A percentile compares a stretch with the other conserved stretches of the same genome.
These are phyloP conservation scores for Amphipyra berbera DNA, from an alignment of 2,888 invertebrate species.

Conservation along the genomic window DNA sequence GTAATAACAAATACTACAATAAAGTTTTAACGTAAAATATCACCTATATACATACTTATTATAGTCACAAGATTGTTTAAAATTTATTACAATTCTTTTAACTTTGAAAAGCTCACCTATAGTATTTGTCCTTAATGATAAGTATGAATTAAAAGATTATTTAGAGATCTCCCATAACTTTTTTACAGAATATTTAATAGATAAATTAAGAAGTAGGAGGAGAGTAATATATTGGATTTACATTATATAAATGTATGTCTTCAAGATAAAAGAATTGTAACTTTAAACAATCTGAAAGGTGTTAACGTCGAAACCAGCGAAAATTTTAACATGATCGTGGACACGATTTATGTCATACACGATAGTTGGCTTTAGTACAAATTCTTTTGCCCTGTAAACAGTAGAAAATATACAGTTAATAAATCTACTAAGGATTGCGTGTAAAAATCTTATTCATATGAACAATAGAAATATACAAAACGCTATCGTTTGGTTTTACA, in stretches of 20 bases:
- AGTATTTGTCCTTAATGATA: conserved; percentile 27
- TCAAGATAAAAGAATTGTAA: conserved; percentile 46
- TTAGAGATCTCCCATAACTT: conserved; percentile 13
- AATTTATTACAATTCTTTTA: conserved; percentile 45
- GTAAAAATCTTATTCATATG: conserved; percentile 81
- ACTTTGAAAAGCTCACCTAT: conserved; percentile 19
- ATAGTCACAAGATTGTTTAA: conserved; percentile 5
- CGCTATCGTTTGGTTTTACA: conserved; percentile 82
- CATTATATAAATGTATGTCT: conserved; percentile 16
- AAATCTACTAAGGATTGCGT: conserved; percentile 79
- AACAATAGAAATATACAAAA: conserved; percentile 88
- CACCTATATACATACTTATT: not conserved
- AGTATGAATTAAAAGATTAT: conserved; percentile 21
- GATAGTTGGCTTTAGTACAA: conserved; percentile 52
- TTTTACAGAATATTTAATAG: conserved; percentile 14
- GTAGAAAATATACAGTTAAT: conserved; percentile 84
- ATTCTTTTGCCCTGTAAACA: conserved; percentile 68
- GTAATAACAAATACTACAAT: not conserved
- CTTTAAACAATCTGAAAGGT: conserved; percentile 12
- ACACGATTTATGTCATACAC: conserved; percentile 36
- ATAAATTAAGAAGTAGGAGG: conserved; percentile 22
- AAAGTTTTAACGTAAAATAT: not conserved
- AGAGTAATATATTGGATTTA: conserved; percentile 19
- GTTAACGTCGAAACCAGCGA: conserved; percentile 54
- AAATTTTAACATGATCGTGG: conserved; percentile 32